Evolutionary conservation across 2,113 vertebrate species (phyloP).

Genomic region (Pterocles gutturalis): DNA sequence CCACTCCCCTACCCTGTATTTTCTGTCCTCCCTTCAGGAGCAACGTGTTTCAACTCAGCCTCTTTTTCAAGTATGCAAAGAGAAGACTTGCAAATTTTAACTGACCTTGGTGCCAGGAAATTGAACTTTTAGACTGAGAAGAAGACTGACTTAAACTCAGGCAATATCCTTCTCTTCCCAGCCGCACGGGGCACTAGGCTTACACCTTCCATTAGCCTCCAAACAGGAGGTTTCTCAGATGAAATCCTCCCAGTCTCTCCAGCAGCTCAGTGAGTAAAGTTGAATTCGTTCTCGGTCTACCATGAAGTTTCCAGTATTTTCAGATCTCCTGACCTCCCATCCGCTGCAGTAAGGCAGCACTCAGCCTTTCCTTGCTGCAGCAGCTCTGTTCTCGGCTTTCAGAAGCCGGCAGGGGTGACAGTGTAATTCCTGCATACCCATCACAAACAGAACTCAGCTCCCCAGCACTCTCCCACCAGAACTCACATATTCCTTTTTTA

Average conservation of each 20-base stretch:
- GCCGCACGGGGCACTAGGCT: not conserved
- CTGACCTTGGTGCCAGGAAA: not conserved
- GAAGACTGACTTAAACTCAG: not conserved
- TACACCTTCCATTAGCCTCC: not conserved
- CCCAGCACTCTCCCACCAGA: not conserved
- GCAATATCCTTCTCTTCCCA: not conserved
- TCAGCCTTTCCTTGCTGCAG: too few species aligned
- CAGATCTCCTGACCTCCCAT: not conserved
- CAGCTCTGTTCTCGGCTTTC: not conserved
- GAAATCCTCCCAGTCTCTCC: not conserved
- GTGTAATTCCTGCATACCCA: not conserved
- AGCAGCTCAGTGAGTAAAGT: not conserved
- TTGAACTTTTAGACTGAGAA: not conserved
- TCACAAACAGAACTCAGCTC: not conserved
- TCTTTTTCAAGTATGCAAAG: not conserved
- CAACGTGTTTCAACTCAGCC: not conserved
- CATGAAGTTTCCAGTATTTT: not conserved
- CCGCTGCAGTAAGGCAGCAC: not conserved
- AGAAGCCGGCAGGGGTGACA: not conserved
- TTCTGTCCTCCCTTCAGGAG: not conserved
- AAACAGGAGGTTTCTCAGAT: not conserved
- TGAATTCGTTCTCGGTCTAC: not conserved
- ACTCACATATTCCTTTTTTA: not conserved
- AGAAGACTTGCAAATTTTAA: not conserved
- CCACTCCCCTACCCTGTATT: not conserved